Conservation (phyloP, 2,113 vertebrate species). For the Pogonocichla stellata region DNA sequence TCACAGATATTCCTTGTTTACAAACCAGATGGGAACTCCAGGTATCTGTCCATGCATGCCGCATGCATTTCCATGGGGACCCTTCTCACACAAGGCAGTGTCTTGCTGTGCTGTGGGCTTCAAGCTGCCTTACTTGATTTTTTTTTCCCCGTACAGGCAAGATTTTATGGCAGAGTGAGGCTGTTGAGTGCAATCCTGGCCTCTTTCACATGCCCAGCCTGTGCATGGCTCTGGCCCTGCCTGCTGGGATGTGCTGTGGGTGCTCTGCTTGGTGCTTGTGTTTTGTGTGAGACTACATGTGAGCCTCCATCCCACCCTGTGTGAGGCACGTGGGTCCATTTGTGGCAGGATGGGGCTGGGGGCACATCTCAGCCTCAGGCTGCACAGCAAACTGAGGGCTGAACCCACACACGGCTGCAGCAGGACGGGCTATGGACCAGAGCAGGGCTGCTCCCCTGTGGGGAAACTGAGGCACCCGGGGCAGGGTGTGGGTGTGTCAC, state of each 20-base stretch:
- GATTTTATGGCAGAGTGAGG: neutral
- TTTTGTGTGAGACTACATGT: neutral
- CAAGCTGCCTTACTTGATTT: neutral
- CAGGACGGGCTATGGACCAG: accelerated
- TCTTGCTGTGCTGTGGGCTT: neutral
- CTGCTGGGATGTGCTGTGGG: accelerated
- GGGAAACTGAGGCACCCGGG: neutral
- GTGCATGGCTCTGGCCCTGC: neutral
- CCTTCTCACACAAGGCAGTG: neutral
- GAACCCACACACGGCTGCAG: neutral
- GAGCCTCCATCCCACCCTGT: accelerated
- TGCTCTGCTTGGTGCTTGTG: neutral
- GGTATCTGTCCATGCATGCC: neutral
- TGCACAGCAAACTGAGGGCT: accelerated
- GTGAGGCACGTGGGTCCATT: neutral
- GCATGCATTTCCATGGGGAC: neutral
- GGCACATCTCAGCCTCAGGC: neutral
- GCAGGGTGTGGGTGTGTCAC: neutral
- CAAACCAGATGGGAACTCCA: neutral
- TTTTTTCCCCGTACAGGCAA: neutral
- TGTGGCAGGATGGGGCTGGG: neutral
- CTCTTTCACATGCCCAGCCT: neutral
- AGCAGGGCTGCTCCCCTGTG: neutral
- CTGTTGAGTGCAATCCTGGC: neutral
- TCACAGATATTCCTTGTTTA: neutral